Conservation (phyloP, 1,140 invertebrate species). For the Drosophila navojoa region DNA sequence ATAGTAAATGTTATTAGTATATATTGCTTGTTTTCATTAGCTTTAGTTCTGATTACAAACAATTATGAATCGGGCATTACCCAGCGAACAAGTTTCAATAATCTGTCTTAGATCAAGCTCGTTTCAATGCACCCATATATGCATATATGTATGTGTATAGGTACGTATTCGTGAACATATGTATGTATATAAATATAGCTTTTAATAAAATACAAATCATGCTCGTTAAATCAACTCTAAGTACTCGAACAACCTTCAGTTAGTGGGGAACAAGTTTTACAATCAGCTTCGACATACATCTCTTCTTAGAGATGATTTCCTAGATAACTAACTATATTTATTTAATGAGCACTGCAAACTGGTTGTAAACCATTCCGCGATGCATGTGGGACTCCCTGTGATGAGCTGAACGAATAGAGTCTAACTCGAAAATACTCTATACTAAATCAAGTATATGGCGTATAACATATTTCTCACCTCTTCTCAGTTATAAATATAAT, state of each 20-base stretch:
- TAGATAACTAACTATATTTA: neutral
- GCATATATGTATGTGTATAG: conserved; percentile 5
- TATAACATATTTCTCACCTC: too few species aligned
- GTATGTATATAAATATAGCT: neutral
- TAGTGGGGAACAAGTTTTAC: conserved; percentile 10
- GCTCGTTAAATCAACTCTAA: conserved; percentile 7
- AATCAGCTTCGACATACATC: neutral
- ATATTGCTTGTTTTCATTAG: conserved; percentile 9
- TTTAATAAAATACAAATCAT: conserved; percentile 4
- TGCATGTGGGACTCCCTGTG: neutral
- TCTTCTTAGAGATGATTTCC: neutral
- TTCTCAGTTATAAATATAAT: too few species aligned
- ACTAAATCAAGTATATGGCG: too few species aligned
- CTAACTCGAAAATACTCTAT: too few species aligned
- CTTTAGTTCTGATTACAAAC: conserved; percentile 7
- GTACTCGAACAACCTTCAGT: neutral
- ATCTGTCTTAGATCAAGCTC: neutral
- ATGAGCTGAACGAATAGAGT: too few species aligned
- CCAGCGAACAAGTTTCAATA: conserved; percentile 42
- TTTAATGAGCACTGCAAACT: neutral
- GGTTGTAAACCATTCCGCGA: neutral
- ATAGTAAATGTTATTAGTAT: neutral
- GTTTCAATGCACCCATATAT: conserved; percentile 1
- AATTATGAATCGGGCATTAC: conserved; percentile 36
- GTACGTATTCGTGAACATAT: neutral